Evolutionary conservation across 2,888 invertebrate genomes (phyloP).

Genomic region (Atherix ibis): DNA sequence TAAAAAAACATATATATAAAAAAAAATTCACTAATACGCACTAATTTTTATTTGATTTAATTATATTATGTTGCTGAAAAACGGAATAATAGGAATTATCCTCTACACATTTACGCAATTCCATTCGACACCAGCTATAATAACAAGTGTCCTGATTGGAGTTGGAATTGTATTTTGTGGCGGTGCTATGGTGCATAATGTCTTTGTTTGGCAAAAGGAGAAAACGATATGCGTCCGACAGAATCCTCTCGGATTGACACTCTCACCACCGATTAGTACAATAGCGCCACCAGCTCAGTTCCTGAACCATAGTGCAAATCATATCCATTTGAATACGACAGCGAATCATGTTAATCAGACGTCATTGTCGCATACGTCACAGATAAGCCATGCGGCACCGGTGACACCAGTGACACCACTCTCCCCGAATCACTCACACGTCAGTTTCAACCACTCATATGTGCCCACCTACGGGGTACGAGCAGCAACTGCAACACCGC

Average conservation of each 20-base stretch:
- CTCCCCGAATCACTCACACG: slow-evolving; percentile 32
- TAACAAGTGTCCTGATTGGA: slow-evolving; percentile 80
- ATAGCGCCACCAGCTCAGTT: slow-evolving; percentile 20
- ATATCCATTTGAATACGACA: slow-evolving; percentile 8
- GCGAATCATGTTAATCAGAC: slow-evolving; percentile 16
- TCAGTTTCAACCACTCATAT: slow-evolving; percentile 30
- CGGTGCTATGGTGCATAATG: slow-evolving; percentile 87
- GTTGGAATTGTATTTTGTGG: slow-evolving; percentile 83
- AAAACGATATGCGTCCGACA: slow-evolving; percentile 63
- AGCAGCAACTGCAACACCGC: slow-evolving; percentile 31
- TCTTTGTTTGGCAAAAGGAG: slow-evolving; percentile 85
- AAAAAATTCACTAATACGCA: too few species aligned
- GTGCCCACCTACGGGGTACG: slow-evolving; percentile 22
- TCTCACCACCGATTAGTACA: slow-evolving; percentile 20
- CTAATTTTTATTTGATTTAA: too few species aligned
- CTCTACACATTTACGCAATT: slow-evolving; percentile 85
- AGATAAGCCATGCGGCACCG: slow-evolving; percentile 15
- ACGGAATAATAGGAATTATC: slow-evolving; percentile 75
- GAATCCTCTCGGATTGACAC: slow-evolving; percentile 23
- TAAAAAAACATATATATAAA: too few species aligned
- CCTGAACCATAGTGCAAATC: slow-evolving; percentile 13
- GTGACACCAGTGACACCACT: slow-evolving; percentile 30
- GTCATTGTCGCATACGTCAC: slow-evolving; percentile 14
- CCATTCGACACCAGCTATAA: slow-evolving; percentile 80
- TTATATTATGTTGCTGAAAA: too few species aligned